These are phyloP conservation scores for Acanthoscelides obtectus DNA, from an alignment of 2,888 invertebrate species.

Conservation along the genomic window DNA sequence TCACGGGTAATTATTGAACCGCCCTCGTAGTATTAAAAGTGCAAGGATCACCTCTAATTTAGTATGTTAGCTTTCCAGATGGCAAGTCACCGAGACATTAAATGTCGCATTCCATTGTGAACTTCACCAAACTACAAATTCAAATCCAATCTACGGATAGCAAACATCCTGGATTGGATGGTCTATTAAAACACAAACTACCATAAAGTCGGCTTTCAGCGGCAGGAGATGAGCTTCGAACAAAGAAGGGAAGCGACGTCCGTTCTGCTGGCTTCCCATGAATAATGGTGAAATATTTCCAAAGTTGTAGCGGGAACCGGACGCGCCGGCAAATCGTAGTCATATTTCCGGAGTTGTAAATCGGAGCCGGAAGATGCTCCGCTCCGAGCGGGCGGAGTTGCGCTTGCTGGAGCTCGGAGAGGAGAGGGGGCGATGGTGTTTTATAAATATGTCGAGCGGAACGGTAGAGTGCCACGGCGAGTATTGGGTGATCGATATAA, in stretches of 20 bases:
- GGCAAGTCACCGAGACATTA: too few species aligned
- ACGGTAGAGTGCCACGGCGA: background rate
- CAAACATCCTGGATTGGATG: background rate
- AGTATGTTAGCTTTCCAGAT: too few species aligned
- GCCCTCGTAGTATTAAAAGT: too few species aligned
- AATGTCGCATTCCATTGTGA: too few species aligned
- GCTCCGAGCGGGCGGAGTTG: background rate
- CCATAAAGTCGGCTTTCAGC: background rate
- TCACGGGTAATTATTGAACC: too few species aligned
- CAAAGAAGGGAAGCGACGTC: background rate
- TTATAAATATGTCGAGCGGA: background rate
- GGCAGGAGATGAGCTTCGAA: background rate
- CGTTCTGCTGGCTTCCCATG: constrained; percentile 16
- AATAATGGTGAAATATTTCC: constrained; percentile 37
- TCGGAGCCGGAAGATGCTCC: background rate
- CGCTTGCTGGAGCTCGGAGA: background rate
- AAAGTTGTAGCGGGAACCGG: constrained; percentile 32
- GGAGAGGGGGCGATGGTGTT: background rate
- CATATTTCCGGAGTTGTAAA: constrained; percentile 32
- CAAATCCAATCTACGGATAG: background rate
- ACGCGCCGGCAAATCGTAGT: constrained; percentile 34
- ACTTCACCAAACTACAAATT: background rate
- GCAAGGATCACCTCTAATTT: too few species aligned
- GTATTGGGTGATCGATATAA: background rate
- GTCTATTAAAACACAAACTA: background rate